A percentile compares a stretch with the other conserved stretches of the same genome.
phyloP scores from a whole-genome alignment of 2,113 vertebrate species.

The Dicerorhinus sumatrensis region DNA sequence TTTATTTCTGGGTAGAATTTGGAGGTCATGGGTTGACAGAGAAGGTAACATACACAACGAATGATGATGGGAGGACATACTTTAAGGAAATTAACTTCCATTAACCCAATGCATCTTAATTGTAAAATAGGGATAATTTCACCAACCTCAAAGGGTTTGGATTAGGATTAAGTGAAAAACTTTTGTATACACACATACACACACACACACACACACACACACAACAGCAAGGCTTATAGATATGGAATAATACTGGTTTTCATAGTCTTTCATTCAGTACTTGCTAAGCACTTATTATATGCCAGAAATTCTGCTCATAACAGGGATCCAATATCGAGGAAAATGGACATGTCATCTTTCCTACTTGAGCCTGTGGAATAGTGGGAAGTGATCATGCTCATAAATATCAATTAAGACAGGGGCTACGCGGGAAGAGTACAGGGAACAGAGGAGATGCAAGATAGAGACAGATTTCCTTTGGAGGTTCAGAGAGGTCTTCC shows the following conservation, averaged over 20 bases:
- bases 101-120: background rate
- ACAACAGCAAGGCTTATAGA: background rate
- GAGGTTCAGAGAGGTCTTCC: background rate
- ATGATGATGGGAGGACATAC: background rate
- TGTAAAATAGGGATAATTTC: background rate
- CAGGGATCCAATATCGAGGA: background rate
- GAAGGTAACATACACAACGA: background rate
- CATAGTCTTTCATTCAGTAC: background rate
- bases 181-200: background rate
- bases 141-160: background rate
- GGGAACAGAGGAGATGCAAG: background rate
- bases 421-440: background rate
- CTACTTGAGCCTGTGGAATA: background rate
- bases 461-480: background rate
- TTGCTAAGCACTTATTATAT: background rate
- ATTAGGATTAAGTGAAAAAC: background rate
- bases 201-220: background rate
- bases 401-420: background rate
- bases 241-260: background rate
- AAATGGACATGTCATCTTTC: background rate
- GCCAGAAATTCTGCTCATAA: background rate
- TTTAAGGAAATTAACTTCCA: background rate
- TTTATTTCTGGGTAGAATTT: background rate
- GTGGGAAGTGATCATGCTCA: background rate
- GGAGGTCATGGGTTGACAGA: background rate